These are phyloP conservation scores for Micrasema longulum DNA, from an alignment of 1,140 invertebrate genomes.

Conservation along the genomic window DNA sequence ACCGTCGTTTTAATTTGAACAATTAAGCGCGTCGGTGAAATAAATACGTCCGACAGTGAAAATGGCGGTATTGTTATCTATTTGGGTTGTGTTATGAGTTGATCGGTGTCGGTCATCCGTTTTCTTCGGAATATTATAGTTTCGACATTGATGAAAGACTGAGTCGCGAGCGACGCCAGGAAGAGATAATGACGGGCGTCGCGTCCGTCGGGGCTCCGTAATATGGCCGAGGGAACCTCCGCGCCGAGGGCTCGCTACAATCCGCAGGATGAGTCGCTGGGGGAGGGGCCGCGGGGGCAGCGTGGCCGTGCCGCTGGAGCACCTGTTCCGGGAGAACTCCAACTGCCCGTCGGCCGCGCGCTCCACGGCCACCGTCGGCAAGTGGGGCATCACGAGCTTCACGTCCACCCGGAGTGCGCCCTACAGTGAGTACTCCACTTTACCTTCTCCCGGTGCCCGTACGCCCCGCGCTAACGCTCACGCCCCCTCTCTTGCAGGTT, in stretches of 20 bases:
- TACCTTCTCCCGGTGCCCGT: not conserved
- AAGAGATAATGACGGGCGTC: conserved; percentile 21
- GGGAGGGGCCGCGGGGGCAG: conserved; percentile 71
- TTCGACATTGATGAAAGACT: conserved; percentile 15
- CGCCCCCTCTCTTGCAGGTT: conserved; percentile 2
- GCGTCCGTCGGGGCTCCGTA: conserved; percentile 19
- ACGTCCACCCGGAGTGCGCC: conserved; percentile 86
- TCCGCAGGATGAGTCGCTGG: conserved; percentile 70
- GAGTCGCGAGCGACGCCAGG: conserved; percentile 5
- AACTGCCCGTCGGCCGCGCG: conserved; percentile 89
- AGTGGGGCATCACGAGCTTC: conserved; percentile 94
- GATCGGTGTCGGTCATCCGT: conserved; percentile 52
- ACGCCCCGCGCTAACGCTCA: not conserved
- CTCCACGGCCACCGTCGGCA: conserved; percentile 89
- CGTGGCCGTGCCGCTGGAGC: conserved; percentile 72
- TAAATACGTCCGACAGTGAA: conserved; percentile 66
- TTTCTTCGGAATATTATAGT: conserved; percentile 1
- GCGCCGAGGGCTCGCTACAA: conserved; percentile 18
- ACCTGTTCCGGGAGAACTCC: conserved; percentile 82
- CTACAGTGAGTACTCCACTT: conserved; percentile 70
- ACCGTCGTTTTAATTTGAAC: conserved; percentile 7
- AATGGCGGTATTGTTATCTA: conserved; percentile 70
- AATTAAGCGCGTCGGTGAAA: conserved; percentile 59
- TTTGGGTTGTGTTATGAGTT: conserved; percentile 67
- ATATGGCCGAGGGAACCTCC: conserved; percentile 22